A percentile compares a stretch with the other conserved stretches of the same genome.
Evolutionary conservation across 92 coral and sea anemone species (phyloP).

Genomic region (Palythoa grandis): DNA sequence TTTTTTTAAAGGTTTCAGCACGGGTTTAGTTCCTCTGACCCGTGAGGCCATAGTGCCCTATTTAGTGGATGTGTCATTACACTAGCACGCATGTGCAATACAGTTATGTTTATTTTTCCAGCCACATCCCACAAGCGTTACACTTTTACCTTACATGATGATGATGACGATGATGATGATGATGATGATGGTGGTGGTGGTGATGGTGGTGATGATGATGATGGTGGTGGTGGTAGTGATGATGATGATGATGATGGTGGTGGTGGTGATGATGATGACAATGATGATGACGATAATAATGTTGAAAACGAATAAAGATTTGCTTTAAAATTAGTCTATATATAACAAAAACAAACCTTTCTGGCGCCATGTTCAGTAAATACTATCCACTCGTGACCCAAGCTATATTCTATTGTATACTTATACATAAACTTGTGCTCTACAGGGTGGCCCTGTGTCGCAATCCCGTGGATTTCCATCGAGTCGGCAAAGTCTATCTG

Average conservation of each 20-base stretch:
- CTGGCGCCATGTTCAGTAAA: conserved; percentile 60
- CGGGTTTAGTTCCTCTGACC: no score
- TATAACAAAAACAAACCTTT: conserved; percentile 51
- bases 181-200: no score
- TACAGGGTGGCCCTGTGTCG: conserved; percentile 86
- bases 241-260: no score
- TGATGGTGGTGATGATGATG: not conserved
- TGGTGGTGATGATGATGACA: not conserved
- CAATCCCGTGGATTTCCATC: conserved; percentile 71
- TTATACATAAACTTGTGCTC: conserved; percentile 72
- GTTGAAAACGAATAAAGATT: not conserved
- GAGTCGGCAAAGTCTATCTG: conserved; percentile 76
- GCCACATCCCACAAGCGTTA: no score
- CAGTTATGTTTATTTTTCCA: no score
- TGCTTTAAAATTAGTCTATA: not conserved
- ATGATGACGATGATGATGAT: no score
- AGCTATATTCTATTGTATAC: conserved; percentile 65
- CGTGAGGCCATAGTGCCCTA: no score
- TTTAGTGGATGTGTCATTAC: no score
- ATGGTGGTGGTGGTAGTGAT: no score
- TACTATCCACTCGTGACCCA: conserved; percentile 72
- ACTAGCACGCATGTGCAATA: no score
- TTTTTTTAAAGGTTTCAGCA: no score
- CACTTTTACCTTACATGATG: no score
- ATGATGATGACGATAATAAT: not conserved